These are phyloP conservation scores for Hucho hucho DNA, from an alignment of 2,113 vertebrate genomes.

Conservation along the genomic window DNA sequence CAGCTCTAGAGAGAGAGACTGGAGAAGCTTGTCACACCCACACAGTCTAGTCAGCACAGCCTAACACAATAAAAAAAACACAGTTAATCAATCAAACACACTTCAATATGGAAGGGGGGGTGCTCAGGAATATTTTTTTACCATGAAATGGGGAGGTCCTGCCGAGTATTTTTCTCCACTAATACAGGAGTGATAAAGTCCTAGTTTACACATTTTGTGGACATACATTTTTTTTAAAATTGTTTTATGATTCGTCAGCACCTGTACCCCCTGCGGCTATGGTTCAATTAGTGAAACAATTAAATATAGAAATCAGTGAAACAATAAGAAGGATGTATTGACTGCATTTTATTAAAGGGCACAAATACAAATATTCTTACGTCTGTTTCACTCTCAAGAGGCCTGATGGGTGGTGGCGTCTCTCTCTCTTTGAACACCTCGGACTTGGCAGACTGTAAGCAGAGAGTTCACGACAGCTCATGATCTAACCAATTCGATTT, in stretches of 20 bases:
- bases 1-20: slow-evolving; percentile 76
- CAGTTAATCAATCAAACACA: not conserved
- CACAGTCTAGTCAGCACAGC: slow-evolving; percentile 81
- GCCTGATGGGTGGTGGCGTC: slow-evolving; percentile 50
- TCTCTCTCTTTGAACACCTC: slow-evolving; percentile 56
- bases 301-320: not conserved
- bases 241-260: too few relatives aligned
- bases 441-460: slow-evolving; percentile 59
- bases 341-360: too few relatives aligned
- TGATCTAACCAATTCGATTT: slow-evolving; percentile 3
- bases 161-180: too few relatives aligned
- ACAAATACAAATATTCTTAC: slow-evolving; percentile 57
- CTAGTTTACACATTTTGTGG: too few relatives aligned
- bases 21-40: slow-evolving; percentile 84
- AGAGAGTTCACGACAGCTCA: slow-evolving; percentile 3
- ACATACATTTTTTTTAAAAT: too few relatives aligned
- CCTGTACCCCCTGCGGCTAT: too few relatives aligned
- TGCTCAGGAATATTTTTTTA: too few relatives aligned
- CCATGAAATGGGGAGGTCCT: too few relatives aligned
- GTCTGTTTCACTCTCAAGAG: slow-evolving; percentile 75
- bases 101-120: too few relatives aligned
- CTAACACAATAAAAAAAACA: slow-evolving; percentile 53
- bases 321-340: not conserved
- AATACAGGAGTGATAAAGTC: too few relatives aligned
- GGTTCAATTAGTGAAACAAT: too few relatives aligned